Evolutionary conservation across 1,140 invertebrate genomes (phyloP).

Genomic region (Nasonia giraulti): DNA sequence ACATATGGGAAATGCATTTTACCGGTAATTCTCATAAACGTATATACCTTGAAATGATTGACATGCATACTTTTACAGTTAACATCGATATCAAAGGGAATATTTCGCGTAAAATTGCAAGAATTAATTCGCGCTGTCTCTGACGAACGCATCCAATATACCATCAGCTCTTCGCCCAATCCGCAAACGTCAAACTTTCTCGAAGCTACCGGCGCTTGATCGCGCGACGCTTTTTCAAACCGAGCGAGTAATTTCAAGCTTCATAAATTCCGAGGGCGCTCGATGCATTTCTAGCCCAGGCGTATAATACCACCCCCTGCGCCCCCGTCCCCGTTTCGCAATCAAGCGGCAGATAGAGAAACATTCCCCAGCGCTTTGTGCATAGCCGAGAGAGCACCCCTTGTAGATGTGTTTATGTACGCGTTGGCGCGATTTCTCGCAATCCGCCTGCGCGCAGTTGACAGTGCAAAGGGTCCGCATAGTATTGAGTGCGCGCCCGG

Average conservation of each 20-base stretch:
- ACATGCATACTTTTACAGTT: too few relatives aligned
- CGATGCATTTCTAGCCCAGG: slow-evolving; percentile 26
- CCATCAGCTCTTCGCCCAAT: background rate
- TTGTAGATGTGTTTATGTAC: background rate
- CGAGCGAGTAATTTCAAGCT: slow-evolving; percentile 46
- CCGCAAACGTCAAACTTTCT: background rate
- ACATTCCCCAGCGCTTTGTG: slow-evolving; percentile 22
- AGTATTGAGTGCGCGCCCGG: background rate
- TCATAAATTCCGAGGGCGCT: slow-evolving; percentile 40
- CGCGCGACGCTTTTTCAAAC: slow-evolving; percentile 2
- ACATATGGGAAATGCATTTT: too few relatives aligned
- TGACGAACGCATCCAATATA: too few relatives aligned
- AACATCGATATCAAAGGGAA: background rate
- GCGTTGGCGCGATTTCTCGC: slow-evolving; percentile 25
- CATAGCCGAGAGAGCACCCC: background rate
- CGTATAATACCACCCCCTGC: slow-evolving; percentile 13
- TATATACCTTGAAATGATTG: background rate
- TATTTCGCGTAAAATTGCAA: too few relatives aligned
- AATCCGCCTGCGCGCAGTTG: background rate
- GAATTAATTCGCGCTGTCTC: too few relatives aligned
- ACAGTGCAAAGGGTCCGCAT: background rate
- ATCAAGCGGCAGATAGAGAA: slow-evolving; percentile 46
- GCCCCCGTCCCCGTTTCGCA: slow-evolving; percentile 40
- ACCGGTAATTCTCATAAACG: too few relatives aligned
- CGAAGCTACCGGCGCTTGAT: background rate